Base-by-base conservation (phyloP, 2,888 invertebrate species). In the Sesamia inferens region DNA sequence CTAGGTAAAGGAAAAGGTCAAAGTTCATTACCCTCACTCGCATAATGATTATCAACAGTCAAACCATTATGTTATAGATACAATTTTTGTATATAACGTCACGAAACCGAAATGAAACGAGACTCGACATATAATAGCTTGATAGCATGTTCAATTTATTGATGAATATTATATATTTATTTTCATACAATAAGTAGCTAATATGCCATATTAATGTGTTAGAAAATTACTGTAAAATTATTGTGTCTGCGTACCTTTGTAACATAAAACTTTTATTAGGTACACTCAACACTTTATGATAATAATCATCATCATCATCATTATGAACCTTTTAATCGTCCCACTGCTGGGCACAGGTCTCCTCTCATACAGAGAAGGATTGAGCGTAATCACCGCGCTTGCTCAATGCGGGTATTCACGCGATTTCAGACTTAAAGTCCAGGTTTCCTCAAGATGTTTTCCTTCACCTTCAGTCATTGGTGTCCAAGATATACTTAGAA, bases 1-100 rank as follows among this genome's bases (percentile, higher is more conserved):
- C 82, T 85, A 78, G 77, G 76, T 71, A 80, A 76, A 61, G 84
- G 76, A 78, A 83, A 79, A 83, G 84, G 85, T 85, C 84, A 87
- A 87, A 88, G 88, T 79, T 85, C 85, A 74, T 78, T 78, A 81
- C 79, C 81, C 83, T 70, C 63, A 51, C 67, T 77, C 55, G n/a
- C 71, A 62, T 67, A 71, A 62, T 76, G 64, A 63, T 57, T 73
- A 72, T 65, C 47, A 59, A 48, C 59, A 70, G 58, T 68, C 58
- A 31, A 67, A 55, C 76, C 61, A 75, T 80, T 79, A 64, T 64
- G 58, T 44, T 68, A 78, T 55, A 58, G 57, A 70, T 39, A 78
- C 48, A 63, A 47, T 59, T 66, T 72, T 62, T 74, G 58, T 71
- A 48, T 63, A 55, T 24, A 57, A 48, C 5, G 62, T 22, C 65